These are phyloP conservation scores for Lepilemur septentrionalis DNA, from an alignment of 2,797 vertebrate genomes.

Conservation along the genomic window DNA sequence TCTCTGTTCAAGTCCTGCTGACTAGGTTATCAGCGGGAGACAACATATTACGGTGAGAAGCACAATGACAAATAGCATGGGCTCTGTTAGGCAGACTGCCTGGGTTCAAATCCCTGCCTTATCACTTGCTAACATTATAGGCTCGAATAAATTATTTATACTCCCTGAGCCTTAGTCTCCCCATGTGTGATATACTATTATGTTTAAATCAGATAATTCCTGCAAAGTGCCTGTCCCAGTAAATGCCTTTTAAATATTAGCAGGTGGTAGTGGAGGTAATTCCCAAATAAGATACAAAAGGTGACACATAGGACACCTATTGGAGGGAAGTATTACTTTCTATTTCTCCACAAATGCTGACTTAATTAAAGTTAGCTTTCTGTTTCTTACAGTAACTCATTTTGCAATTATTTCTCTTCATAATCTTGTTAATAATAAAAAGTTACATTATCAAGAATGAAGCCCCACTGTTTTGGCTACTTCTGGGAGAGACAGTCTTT, in stretches of 20 bases:
- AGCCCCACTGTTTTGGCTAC: background rate
- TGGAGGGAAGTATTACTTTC: background rate
- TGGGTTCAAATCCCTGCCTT: background rate
- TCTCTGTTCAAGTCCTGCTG: background rate
- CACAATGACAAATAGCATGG: background rate
- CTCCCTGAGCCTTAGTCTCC: background rate
- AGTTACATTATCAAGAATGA: background rate
- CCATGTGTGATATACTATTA: background rate
- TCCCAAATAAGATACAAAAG: background rate
- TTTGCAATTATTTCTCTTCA: background rate
- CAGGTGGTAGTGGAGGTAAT: background rate
- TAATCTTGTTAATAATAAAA: background rate
- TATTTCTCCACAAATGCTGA: background rate
- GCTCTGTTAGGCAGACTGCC: background rate
- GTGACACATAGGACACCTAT: background rate
- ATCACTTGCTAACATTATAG: background rate
- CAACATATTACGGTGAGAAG: background rate
- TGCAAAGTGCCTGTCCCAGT: background rate
- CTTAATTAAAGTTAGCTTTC: background rate
- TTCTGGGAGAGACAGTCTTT: background rate
- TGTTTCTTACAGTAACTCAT: background rate
- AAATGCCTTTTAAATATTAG: constrained; percentile 6
- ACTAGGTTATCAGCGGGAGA: background rate
- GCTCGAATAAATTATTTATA: background rate
- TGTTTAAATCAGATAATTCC: background rate